Evolutionary conservation across 2,113 vertebrate species (phyloP).

Genomic region (Rhodinocichla rosea): DNA sequence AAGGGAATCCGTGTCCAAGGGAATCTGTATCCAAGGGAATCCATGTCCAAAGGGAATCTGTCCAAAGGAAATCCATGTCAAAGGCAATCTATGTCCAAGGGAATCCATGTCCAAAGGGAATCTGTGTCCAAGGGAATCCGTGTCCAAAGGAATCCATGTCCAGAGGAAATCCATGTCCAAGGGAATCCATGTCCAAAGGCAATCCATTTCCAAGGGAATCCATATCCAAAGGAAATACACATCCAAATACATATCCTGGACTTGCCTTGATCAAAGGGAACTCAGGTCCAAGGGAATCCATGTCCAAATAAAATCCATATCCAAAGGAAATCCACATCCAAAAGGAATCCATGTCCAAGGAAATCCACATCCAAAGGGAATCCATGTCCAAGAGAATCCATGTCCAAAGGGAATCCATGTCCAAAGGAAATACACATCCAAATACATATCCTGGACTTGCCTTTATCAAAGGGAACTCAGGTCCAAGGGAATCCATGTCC

Average conservation of each 20-base stretch:
- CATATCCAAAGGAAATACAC: neutral
- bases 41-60: neutral
- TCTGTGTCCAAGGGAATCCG: too few relatives aligned
- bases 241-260: too few relatives aligned
- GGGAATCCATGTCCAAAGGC: neutral
- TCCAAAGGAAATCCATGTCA: neutral
- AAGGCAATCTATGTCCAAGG: neutral
- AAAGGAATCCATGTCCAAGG: fast-evolving
- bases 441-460: too few relatives aligned
- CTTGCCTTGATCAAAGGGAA: too few relatives aligned
- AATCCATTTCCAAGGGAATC: neutral
- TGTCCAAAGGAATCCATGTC: too few relatives aligned
- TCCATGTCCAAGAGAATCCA: neutral
- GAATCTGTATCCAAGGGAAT: fast-evolving
- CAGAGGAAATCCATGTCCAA: too few relatives aligned
- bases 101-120: neutral
- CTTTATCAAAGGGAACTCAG: neutral
- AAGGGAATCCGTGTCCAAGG: too few relatives aligned
- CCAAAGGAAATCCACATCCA: fast-evolving
- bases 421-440: too few relatives aligned
- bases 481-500: too few relatives aligned
- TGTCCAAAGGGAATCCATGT: neutral
- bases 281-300: neutral
- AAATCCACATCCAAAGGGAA: neutral
- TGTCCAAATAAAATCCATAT: too few relatives aligned